Evolutionary conservation across 2,888 invertebrate species (phyloP).

Genomic region (Conomelus anceps): DNA sequence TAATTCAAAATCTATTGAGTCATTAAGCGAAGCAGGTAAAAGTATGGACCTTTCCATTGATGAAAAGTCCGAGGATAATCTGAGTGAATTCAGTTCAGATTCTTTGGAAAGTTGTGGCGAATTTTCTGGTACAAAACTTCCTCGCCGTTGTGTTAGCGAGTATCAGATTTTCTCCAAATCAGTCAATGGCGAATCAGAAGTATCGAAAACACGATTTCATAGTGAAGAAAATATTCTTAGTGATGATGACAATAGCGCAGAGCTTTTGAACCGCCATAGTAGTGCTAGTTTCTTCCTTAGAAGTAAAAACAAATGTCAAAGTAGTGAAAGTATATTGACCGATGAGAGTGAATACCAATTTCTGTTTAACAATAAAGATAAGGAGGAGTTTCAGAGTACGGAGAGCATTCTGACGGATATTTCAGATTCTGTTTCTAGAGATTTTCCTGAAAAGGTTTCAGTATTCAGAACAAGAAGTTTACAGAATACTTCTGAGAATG

Average conservation of each 20-base stretch:
- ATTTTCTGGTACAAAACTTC: constrained; percentile 40
- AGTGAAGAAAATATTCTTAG: constrained; percentile 36
- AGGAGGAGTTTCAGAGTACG: constrained; percentile 50
- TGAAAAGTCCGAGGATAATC: constrained; percentile 29
- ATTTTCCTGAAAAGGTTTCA: constrained; percentile 32
- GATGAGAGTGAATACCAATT: constrained; percentile 59
- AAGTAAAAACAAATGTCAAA: constrained; percentile 55
- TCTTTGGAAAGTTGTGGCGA: constrained; percentile 62
- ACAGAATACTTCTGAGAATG: constrained; percentile 40
- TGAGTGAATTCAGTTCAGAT: constrained; percentile 68
- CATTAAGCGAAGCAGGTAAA: constrained; percentile 31
- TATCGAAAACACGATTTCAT: constrained; percentile 34
- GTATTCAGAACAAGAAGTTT: constrained; percentile 45
- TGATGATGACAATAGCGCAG: constrained; percentile 28
- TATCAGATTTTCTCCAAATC: constrained; percentile 56
- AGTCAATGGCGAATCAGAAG: constrained; percentile 23
- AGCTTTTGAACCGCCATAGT: constrained; percentile 43
- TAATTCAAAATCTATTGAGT: constrained; percentile 31
- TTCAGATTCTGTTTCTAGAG: constrained; percentile 33
- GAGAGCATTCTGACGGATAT: constrained; percentile 77
- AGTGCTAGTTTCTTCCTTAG: constrained; percentile 77
- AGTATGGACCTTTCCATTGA: constrained; percentile 21
- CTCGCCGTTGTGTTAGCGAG: constrained; percentile 66
- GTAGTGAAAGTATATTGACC: constrained; percentile 71
- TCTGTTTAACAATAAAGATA: constrained; percentile 31